These are phyloP conservation scores for Trachops cirrhosus DNA, from an alignment of 2,797 vertebrate species.

Conservation along the genomic window DNA sequence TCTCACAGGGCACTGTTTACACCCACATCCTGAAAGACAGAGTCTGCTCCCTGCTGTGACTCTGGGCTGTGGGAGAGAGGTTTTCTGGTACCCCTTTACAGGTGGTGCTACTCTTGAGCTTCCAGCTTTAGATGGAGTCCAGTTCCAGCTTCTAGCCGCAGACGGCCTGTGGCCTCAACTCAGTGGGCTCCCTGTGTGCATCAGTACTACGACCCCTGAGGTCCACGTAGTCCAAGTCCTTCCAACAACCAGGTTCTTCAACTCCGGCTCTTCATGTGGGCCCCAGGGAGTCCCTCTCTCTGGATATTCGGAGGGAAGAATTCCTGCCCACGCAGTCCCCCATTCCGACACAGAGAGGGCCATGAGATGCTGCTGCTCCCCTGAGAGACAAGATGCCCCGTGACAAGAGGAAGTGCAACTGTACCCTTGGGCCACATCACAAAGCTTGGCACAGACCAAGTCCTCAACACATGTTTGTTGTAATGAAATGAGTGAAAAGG, in stretches of 20 bases:
- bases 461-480: background rate
- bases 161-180: background rate
- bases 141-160: background rate
- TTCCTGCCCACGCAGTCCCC: background rate
- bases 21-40: background rate
- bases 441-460: background rate
- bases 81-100: background rate
- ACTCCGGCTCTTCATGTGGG: background rate
- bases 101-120: background rate
- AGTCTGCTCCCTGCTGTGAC: background rate
- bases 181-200: accelerated
- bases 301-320: background rate
- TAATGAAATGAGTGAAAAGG: background rate
- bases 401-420: background rate
- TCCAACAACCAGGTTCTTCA: background rate
- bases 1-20: background rate
- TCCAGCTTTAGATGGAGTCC: background rate
- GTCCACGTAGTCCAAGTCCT: background rate
- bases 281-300: background rate
- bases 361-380: background rate
- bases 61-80: background rate
- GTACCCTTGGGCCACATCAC: background rate
- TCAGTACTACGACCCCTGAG: too few species aligned
- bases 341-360: background rate
- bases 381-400: background rate